Conservation (phyloP, 2,113 vertebrate species). For the Phylloscopus trochiloides region DNA sequence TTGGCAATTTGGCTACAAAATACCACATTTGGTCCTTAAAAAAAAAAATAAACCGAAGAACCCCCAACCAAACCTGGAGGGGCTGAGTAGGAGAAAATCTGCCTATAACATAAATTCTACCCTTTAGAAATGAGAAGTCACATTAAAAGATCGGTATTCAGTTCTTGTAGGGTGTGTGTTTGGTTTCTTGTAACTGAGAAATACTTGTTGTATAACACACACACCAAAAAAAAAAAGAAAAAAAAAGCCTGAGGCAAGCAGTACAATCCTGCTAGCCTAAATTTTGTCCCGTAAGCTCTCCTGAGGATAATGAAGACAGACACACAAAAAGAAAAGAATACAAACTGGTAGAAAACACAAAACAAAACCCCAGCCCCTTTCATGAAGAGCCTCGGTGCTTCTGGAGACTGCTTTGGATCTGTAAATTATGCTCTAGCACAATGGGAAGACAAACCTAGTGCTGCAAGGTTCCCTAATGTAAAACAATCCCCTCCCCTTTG, state of each 20-base stretch:
- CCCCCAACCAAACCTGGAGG: neutral
- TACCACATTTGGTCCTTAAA: neutral
- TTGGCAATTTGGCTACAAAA: neutral
- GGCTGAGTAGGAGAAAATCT: neutral
- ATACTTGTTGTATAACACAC: slow-evolving; percentile 49
- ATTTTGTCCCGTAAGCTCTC: slow-evolving; percentile 27
- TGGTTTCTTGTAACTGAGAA: slow-evolving; percentile 54
- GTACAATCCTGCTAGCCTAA: slow-evolving; percentile 48
- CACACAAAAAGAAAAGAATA: slow-evolving; percentile 45
- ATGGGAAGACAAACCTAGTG: neutral
- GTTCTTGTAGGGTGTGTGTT: neutral
- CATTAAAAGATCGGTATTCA: neutral
- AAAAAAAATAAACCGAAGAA: neutral
- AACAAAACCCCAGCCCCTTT: neutral
- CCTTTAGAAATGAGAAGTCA: neutral
- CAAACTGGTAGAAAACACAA: slow-evolving; percentile 5
- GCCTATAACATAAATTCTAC: neutral
- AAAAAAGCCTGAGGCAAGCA: slow-evolving; percentile 26
- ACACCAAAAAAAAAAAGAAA: neutral
- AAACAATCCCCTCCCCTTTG: neutral
- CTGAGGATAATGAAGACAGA: slow-evolving; percentile 54
- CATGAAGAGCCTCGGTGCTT: neutral
- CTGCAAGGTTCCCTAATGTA: neutral
- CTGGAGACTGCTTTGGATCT: slow-evolving; percentile 48
- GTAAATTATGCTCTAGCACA: neutral